A percentile compares a stretch with the other conserved stretches of the same genome.
Evolutionary conservation across 2,888 invertebrate species (phyloP).

Genomic region (Phaonia tiefii): DNA sequence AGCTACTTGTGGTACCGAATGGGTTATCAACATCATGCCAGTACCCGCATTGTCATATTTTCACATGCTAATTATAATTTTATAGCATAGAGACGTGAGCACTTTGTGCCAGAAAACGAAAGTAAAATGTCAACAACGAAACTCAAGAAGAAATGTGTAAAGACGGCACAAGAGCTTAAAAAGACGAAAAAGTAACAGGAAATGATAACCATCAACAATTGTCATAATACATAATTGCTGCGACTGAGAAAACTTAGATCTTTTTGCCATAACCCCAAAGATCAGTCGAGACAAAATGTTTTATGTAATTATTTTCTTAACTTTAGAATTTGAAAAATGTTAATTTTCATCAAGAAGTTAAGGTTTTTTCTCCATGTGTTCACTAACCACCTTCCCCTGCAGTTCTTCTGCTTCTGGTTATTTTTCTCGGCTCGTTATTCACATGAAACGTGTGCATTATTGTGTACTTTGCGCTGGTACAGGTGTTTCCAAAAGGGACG

Average conservation of each 20-base stretch:
- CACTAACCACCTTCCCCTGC: neutral
- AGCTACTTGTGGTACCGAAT: neutral
- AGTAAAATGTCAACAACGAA: constrained; percentile 33
- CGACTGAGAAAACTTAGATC: constrained; percentile 49
- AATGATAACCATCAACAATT: constrained; percentile 48
- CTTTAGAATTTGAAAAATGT: constrained; percentile 46
- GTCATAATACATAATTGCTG: constrained; percentile 40
- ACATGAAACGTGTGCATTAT: constrained; percentile 2
- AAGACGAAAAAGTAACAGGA: constrained; percentile 30
- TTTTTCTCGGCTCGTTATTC: constrained; percentile 45
- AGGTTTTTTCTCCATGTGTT: too few species aligned
- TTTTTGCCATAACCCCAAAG: constrained; percentile 15
- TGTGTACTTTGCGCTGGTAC: too few species aligned
- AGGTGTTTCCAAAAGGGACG: too few species aligned
- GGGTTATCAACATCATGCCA: constrained; percentile 4
- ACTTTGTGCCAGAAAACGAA: constrained; percentile 7
- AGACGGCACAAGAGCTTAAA: neutral
- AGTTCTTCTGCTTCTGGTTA: constrained; percentile 17
- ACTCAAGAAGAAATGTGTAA: neutral
- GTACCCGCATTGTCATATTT: neutral
- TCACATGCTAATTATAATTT: neutral
- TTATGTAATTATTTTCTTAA: constrained; percentile 36
- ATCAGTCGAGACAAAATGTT: constrained; percentile 15
- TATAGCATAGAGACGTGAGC: constrained; percentile 7
- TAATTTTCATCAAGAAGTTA: constrained; percentile 39